A percentile compares a stretch with the other conserved stretches of the same genome.
These are phyloP conservation scores for Elymnias hypermnestra DNA, from an alignment of 1,140 invertebrate genomes.

Conservation along the genomic window DNA sequence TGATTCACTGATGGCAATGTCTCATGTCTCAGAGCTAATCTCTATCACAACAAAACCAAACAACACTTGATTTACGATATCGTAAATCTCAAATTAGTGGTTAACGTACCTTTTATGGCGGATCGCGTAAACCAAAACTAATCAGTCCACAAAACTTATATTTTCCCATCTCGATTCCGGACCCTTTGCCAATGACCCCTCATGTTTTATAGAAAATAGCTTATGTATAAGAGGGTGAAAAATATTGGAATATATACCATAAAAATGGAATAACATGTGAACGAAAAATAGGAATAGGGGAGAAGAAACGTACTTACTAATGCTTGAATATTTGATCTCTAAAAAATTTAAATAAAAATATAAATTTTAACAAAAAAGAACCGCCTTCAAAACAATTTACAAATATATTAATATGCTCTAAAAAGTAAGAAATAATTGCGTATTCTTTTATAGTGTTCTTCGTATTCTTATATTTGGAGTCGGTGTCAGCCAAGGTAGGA, in stretches of 20 bases:
- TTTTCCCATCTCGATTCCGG: constrained; percentile 34
- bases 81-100: constrained; percentile 66
- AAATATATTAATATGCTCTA: too few relatives aligned
- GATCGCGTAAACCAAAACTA: constrained; percentile 56
- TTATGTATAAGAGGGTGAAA: constrained; percentile 20
- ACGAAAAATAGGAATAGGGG: too few relatives aligned
- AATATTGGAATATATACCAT: constrained; percentile 12
- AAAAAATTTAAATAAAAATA: too few relatives aligned
- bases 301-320: too few relatives aligned
- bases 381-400: too few relatives aligned
- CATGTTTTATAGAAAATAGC: constrained; percentile 17
- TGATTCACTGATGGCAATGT: constrained; percentile 31
- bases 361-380: too few relatives aligned
- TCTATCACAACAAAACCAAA: constrained; percentile 48
- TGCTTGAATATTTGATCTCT: too few relatives aligned
- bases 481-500: too few relatives aligned
- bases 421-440: too few relatives aligned
- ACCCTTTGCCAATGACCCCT: constrained; percentile 12
- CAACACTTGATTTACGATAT: constrained; percentile 55
- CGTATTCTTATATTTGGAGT: too few relatives aligned
- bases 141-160: constrained; percentile 48
- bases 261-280: neutral
- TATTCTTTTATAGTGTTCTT: too few relatives aligned
- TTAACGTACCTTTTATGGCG: constrained; percentile 51
- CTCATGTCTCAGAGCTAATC: constrained; percentile 8